phyloP scores from a whole-genome alignment of 2,113 vertebrate genomes.

The Psilopogon haemacephalus region DNA sequence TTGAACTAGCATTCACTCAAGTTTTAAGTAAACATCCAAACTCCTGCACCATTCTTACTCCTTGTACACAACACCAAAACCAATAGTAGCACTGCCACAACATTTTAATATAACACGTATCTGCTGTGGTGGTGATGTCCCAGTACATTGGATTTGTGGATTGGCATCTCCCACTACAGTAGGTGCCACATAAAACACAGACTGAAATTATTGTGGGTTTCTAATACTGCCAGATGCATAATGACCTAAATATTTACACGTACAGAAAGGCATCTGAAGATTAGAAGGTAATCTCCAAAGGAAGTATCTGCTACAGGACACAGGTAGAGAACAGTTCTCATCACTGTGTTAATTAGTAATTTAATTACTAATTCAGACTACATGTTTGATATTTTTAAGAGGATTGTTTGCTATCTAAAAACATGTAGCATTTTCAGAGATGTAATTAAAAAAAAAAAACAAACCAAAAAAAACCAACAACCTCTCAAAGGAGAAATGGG shows the following conservation, averaged over 20 bases:
- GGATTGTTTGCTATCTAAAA: background rate
- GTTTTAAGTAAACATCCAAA: background rate
- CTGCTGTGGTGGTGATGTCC: background rate
- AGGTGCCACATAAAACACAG: background rate
- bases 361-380: background rate
- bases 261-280: background rate
- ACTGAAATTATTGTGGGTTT: background rate
- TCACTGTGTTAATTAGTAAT: background rate
- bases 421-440: background rate
- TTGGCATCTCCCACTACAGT: accelerated
- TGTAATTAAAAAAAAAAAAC: background rate
- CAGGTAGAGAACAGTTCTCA: background rate
- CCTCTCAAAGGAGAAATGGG: background rate
- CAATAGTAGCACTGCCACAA: background rate
- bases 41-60: background rate
- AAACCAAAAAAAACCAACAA: background rate
- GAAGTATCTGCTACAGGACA: background rate
- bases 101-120: background rate
- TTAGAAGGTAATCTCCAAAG: background rate
- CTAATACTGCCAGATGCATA: background rate
- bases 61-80: background rate
- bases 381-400: background rate
- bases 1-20: background rate
- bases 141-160: background rate
- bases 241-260: background rate